Percentiles rank a stretch among this genome's conserved stretches.
phyloP scores from a whole-genome alignment of 1,140 invertebrate genomes.

The Ceratina japonica region DNA sequence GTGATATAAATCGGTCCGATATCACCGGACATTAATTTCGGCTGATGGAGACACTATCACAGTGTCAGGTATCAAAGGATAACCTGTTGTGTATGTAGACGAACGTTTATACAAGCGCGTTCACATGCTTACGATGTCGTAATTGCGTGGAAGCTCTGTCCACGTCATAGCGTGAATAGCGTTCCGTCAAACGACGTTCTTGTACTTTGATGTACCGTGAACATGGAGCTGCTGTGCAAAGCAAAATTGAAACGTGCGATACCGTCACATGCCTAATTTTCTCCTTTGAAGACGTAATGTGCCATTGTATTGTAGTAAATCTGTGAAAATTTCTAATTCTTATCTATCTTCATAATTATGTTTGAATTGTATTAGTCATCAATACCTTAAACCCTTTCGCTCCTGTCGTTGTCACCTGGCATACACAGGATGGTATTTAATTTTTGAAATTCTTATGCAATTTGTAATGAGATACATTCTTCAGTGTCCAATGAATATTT shows the following conservation, averaged over 20 bases:
- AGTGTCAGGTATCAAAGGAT: neutral
- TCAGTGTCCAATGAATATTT: too few species aligned
- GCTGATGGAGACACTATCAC: neutral
- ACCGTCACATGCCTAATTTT: neutral
- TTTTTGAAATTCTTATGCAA: too few species aligned
- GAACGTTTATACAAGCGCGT: neutral
- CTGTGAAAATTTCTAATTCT: neutral
- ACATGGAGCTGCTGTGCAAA: neutral
- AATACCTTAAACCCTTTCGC: too few species aligned
- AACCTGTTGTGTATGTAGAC: neutral
- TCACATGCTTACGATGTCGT: neutral
- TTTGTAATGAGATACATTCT: too few species aligned
- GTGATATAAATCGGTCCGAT: neutral
- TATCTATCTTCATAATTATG: too few species aligned
- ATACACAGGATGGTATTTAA: too few species aligned
- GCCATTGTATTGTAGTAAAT: neutral
- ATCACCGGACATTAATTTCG: slow-evolving; percentile 11
- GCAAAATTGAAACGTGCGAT: neutral
- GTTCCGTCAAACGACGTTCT: neutral
- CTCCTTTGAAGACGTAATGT: neutral
- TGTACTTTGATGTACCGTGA: neutral
- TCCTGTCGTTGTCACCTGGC: too few species aligned
- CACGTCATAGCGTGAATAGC: neutral
- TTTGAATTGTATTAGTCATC: too few species aligned
- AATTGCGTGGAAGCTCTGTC: slow-evolving; percentile 3